Evolutionary conservation across 2,888 invertebrate species (phyloP), one percentile per base, ranked within the genome.

Genomic region (Oligia latruncula): DNA sequence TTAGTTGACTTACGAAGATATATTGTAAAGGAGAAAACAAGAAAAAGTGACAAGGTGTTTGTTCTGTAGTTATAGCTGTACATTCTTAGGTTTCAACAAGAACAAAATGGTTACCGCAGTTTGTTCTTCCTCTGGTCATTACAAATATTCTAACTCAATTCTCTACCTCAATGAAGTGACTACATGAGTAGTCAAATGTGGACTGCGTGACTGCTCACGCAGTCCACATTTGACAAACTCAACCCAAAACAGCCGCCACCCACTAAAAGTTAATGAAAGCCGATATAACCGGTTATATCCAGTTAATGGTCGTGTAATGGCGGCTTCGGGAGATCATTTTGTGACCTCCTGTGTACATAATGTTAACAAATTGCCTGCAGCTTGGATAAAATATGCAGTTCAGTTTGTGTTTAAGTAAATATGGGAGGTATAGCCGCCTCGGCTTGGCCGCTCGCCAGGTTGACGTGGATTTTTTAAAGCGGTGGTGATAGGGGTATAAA

Each of bases 251-350:
- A 71, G 71, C 67, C 81, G 82, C 77, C 76, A 90, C 85, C 89
- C 86, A 87, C 87, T 91, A 90, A 92, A 92, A 90, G 84, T 79
- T 89, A 89, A 90, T 91, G 90, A 88, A 80, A 77, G 72, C 80
- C 68, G 81, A 84, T 87, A 80, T 84, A 70, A 72, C 79, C 85
- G 80, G 83, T 82, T 82, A 83, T 89, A 86, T 79, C 86, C 82
- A 81, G 86, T 81, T 86, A 77, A 83, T 74, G 81, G 83, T 78
- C 83, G 82, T 86, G 85, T 89, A 84, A 85, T 83, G 83, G 83
- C 52, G 78, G 82, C 85, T 89, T 87, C 82, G 83, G 78, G 87
- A 89, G 89, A 90, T 90, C 90, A 89, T 87, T 84, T 89, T 84
- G 86, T 90, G 84, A 84, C 90, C 87, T 73, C 74, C 73, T 46